phyloP scores from a whole-genome alignment of 2,888 invertebrate genomes.

The Napeogenes sylphis region DNA sequence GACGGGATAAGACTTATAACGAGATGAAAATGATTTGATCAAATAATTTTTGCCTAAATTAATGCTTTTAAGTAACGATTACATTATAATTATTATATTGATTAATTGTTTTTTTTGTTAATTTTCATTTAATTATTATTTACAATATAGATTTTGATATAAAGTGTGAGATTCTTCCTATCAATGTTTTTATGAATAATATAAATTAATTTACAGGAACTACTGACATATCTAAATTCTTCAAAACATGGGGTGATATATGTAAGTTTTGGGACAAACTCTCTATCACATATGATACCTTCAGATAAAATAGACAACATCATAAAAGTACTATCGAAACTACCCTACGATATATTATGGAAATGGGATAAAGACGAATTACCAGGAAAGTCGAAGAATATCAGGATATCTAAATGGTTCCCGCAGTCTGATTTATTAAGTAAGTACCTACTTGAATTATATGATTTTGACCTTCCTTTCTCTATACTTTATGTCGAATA shows the following conservation, averaged over 20 bases:
- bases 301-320: conserved; percentile 45
- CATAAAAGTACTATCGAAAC: conserved; percentile 49
- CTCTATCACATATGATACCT: conserved; percentile 47
- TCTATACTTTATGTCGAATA: no score
- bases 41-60: no score
- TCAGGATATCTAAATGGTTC: conserved; percentile 63
- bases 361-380: conserved; percentile 62
- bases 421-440: conserved; percentile 64
- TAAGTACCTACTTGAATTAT: conserved; percentile 31
- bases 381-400: conserved; percentile 50
- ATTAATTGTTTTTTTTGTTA: no score
- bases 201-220: conserved; percentile 42
- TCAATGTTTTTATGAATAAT: no score
- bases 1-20: no score
- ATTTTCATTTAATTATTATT: no score
- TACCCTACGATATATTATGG: conserved; percentile 66
- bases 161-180: no score
- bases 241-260: conserved; percentile 63
- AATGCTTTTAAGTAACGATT: no score
- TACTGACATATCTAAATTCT: conserved; percentile 51
- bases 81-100: no score
- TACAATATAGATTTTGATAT: no score
- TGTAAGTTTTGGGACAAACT: conserved; percentile 65
- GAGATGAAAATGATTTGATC: no score
- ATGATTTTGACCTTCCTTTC: neutral